Conservation (phyloP, 2,888 invertebrate genomes). For the Pammene aurita region DNA sequence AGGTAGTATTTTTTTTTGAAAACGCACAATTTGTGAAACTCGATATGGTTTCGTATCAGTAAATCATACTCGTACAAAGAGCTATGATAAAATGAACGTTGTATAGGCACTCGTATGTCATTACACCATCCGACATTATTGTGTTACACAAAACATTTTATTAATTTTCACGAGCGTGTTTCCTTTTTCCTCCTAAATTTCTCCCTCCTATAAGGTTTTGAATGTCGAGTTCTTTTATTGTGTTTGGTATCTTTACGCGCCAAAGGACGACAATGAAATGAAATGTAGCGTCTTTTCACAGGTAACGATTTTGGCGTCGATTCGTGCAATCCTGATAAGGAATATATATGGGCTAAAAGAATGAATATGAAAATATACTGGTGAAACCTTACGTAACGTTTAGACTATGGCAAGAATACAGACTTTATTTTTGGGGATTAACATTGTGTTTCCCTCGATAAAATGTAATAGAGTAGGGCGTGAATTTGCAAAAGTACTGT, state of each 20-base stretch:
- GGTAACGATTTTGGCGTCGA: constrained; percentile 38
- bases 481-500: too few species aligned
- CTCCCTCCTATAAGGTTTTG: constrained; percentile 47
- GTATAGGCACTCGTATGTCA: constrained; percentile 8
- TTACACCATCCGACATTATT: constrained; percentile 3
- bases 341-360: constrained; percentile 27
- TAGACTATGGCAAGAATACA: not conserved
- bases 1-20: too few species aligned
- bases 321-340: constrained; percentile 34
- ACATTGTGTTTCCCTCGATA: not conserved
- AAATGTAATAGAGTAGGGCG: too few species aligned
- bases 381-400: not conserved
- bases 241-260: constrained; percentile 61
- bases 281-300: constrained; percentile 46
- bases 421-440: not conserved
- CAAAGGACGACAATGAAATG: constrained; percentile 64
- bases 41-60: constrained; percentile 1
- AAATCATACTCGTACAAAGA: too few species aligned
- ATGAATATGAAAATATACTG: constrained; percentile 7
- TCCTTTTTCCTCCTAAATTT: constrained; percentile 17
- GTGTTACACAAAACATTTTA: constrained; percentile 33
- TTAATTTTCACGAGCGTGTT: constrained; percentile 30
- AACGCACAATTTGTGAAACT: constrained; percentile 8
- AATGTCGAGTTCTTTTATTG: constrained; percentile 57
- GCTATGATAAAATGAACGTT: too few species aligned